Evolutionary conservation across 2,797 vertebrate species (phyloP).

Genomic region (Nyctibius grandis): DNA sequence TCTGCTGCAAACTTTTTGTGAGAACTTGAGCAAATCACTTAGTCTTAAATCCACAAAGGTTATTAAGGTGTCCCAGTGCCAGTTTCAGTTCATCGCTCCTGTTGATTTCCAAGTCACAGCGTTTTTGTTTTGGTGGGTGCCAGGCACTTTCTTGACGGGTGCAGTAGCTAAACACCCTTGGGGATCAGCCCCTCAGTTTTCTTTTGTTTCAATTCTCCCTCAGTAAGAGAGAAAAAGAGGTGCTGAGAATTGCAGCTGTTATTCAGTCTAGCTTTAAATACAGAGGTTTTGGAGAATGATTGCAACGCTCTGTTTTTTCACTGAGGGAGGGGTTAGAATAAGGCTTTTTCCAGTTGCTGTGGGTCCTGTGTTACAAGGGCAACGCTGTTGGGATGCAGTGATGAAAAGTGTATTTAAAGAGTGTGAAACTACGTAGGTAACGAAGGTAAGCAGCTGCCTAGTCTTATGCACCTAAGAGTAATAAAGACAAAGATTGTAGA

Average conservation of each 20-base stretch:
- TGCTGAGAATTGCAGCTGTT: not conserved
- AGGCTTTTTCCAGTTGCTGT: not conserved
- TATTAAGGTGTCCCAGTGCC: not conserved
- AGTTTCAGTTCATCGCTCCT: not conserved
- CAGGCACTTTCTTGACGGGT: not conserved
- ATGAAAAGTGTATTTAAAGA: not conserved
- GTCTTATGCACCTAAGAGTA: not conserved
- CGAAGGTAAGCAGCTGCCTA: not conserved
- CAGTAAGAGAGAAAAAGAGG: not conserved
- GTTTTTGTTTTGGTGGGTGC: fast-evolving
- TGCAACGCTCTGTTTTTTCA: not conserved
- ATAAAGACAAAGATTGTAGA: not conserved
- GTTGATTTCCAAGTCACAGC: not conserved
- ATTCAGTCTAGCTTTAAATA: not conserved
- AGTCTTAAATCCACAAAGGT: not conserved
- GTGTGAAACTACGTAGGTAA: not conserved
- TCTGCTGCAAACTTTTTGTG: not conserved
- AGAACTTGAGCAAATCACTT: not conserved
- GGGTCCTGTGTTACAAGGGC: not conserved
- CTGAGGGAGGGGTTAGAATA: not conserved
- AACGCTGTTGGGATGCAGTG: not conserved
- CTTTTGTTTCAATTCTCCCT: not conserved
- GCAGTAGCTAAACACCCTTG: not conserved
- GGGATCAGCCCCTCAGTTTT: not conserved
- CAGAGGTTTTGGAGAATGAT: not conserved